Base-by-base conservation (phyloP, 23 tunicate genomes). In the Aplidium turbinatum region DNA sequence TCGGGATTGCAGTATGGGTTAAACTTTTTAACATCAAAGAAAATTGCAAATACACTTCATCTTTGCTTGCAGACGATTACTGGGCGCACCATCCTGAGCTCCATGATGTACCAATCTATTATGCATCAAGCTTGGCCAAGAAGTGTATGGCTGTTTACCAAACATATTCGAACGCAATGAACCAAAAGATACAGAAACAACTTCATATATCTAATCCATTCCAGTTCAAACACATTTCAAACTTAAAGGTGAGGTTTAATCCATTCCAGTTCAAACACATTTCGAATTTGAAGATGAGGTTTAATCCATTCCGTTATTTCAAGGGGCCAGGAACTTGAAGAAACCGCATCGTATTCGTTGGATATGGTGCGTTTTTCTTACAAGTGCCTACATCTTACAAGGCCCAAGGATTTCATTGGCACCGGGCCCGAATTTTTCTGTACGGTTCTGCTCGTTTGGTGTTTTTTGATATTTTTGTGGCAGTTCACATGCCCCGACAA, bases 151-250 rank as follows among this genome's bases (percentile, higher is more conserved):
- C 92, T 1, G 98, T 92, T 4, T 92, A 92, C 47, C 98, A 93
- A 70, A 93, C 98, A 7, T 93, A 93, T 67, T 85, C 98, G 6
- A 93, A 93, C 55, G 98, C 98, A 0, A 93, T 93, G 98, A 93
- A 93, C 68, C 84, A 81, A 26, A 86, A 76, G 30, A 93, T 93
- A 28, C 94, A 86, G 63, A 93, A 93, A 50, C 93, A 86, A 45
- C 63, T 83, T 1, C 86, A 78, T 24, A 62, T 81, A 36, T 72
- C 85, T 26, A 93, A 93, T 45, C 98, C 98, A 13, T 93, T 93
- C 47, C 98, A 93, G 71, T 93, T 93, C 61, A 86, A 78, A 64
- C 98, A 85, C 76, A 86, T 85, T 35, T 86, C 88, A 0, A 93
- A 93, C 42, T 70, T 93, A 36, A 93, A 93, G 83, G 98, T 85